These are phyloP conservation scores for Phrynocephalus forsythii DNA, from an alignment of 2,797 vertebrate species.

Conservation along the genomic window DNA sequence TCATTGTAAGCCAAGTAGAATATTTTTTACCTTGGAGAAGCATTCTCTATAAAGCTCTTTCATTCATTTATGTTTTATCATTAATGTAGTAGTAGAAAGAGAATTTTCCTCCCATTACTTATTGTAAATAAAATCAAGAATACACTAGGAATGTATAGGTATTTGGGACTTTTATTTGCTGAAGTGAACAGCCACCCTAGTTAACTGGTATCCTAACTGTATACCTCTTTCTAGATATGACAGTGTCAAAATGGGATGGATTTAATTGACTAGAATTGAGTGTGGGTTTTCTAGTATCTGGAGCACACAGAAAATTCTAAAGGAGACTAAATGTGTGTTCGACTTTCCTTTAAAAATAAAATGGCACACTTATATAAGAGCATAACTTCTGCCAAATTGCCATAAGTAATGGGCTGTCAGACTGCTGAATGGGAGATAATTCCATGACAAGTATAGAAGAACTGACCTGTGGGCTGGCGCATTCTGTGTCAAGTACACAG, in stretches of 20 bases:
- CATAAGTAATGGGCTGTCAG: too few relatives aligned
- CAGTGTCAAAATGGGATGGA: neutral
- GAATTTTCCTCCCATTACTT: neutral
- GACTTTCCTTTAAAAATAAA: neutral
- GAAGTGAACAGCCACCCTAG: neutral
- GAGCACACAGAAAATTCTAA: slow-evolving; percentile 5
- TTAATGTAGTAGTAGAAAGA: neutral
- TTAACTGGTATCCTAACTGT: neutral
- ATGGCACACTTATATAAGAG: too few relatives aligned
- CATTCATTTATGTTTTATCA: slow-evolving; percentile 14
- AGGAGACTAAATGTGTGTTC: neutral
- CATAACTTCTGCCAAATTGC: too few relatives aligned
- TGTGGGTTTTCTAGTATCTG: neutral
- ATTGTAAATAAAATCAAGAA: neutral
- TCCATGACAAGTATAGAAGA: too few relatives aligned
- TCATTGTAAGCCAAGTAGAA: neutral
- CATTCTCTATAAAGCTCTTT: slow-evolving; percentile 5
- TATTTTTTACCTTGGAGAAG: slow-evolving; percentile 37
- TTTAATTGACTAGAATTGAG: neutral
- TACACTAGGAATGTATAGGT: too few relatives aligned
- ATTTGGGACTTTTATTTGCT: neutral
- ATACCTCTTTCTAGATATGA: neutral
- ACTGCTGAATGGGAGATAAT: too few relatives aligned
- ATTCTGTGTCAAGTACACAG: too few relatives aligned
- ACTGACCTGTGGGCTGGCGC: too few relatives aligned